These are phyloP conservation scores for Perithous albicinctus DNA, from an alignment of 2,888 invertebrate species.

Conservation along the genomic window DNA sequence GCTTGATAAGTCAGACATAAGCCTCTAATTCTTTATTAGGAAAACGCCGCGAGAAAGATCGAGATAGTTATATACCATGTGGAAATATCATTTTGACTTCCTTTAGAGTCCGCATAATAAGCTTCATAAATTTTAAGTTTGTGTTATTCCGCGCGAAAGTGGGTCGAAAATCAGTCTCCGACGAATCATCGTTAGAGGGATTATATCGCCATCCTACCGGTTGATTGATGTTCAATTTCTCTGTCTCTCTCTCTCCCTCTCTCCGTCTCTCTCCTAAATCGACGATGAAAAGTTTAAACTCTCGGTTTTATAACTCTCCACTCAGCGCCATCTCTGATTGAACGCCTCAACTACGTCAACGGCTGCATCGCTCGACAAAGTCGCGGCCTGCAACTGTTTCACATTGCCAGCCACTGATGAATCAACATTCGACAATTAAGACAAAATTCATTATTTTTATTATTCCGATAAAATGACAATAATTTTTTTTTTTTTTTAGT, in stretches of 20 bases:
- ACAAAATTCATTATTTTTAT: neutral
- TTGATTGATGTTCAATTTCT: conserved; percentile 30
- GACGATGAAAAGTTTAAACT: conserved; percentile 44
- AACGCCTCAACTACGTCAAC: conserved; percentile 41
- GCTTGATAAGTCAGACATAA: conserved; percentile 57
- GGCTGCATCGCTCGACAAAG: conserved; percentile 56
- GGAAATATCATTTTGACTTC: conserved; percentile 25
- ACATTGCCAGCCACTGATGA: conserved; percentile 22
- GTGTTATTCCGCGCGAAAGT: conserved; percentile 31
- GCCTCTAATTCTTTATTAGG: conserved; percentile 53
- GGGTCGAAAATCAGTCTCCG: conserved; percentile 32
- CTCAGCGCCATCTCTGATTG: conserved; percentile 70
- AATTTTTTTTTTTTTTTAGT: neutral
- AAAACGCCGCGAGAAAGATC: conserved; percentile 32
- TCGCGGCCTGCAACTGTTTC: conserved; percentile 52
- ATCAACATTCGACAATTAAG: neutral
- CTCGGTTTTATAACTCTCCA: neutral
- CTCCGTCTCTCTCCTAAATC: conserved; percentile 34
- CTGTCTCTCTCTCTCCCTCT: no score
- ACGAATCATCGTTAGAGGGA: conserved; percentile 31
- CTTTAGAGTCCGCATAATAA: conserved; percentile 2
- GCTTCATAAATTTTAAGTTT: conserved; percentile 27
- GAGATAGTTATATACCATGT: conserved; percentile 8
- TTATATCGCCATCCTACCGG: conserved; percentile 9
- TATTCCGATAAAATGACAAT: neutral